Percentiles rank a stretch among this genome's conserved stretches.
Evolutionary conservation across 2,797 vertebrate species (phyloP).

Genomic region (Enoplosus armatus): DNA sequence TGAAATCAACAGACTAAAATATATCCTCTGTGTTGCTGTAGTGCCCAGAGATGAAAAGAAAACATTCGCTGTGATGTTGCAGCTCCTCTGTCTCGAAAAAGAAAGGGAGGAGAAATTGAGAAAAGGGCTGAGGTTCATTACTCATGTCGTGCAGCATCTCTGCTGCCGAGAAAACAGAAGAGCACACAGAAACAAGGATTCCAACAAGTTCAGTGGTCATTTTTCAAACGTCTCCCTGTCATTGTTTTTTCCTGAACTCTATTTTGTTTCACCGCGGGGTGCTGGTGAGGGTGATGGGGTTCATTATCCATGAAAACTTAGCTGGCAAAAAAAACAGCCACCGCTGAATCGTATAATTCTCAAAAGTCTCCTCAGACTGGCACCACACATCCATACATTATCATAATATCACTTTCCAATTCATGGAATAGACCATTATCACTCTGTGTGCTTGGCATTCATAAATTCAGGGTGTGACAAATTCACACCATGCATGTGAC

Average conservation of each 20-base stretch:
- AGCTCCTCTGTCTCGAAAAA: conserved; percentile 22
- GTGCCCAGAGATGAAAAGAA: neutral
- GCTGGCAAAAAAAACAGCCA: conserved; percentile 1
- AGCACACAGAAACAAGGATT: neutral
- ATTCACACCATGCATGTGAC: neutral
- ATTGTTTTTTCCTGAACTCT: conserved; percentile 24
- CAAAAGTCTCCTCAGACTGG: neutral
- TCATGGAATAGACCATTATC: neutral
- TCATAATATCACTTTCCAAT: conserved; percentile 5
- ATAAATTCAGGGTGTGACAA: neutral
- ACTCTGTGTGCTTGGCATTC: neutral
- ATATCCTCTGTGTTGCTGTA: conserved; percentile 10
- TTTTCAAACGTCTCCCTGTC: conserved; percentile 33
- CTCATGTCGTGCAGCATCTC: conserved; percentile 8
- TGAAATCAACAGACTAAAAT: conserved; percentile 11
- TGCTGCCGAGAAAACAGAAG: conserved; percentile 22
- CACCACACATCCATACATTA: neutral
- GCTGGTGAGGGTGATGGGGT: conserved; percentile 13
- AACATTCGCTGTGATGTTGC: neutral
- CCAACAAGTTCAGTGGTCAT: conserved; percentile 9
- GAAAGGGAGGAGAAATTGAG: conserved; percentile 15
- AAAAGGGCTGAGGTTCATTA: conserved; percentile 20
- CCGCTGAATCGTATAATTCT: neutral
- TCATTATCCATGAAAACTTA: conserved; percentile 33
- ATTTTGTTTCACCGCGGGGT: conserved; percentile 23